Evolutionary conservation across 1,140 invertebrate species (phyloP).

Genomic region (Caenorhabditis latens): DNA sequence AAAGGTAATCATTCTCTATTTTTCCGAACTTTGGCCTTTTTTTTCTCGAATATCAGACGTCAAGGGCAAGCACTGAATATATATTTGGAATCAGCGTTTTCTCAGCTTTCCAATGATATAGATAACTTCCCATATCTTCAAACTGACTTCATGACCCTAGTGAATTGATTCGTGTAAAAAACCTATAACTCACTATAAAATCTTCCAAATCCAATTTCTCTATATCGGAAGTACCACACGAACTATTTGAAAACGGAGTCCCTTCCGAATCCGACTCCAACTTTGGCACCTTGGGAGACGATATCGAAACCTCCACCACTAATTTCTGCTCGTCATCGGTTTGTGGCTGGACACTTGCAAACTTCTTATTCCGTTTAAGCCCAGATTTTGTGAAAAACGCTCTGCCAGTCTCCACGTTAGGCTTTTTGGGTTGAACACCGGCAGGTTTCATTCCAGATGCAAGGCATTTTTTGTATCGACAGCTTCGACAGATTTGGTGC

Average conservation of each 20-base stretch:
- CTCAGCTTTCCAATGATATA: too few relatives aligned
- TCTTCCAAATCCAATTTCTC: neutral
- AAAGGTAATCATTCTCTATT: too few relatives aligned
- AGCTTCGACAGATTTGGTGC: slow-evolving; percentile 91
- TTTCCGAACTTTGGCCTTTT: too few relatives aligned
- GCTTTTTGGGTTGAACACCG: slow-evolving; percentile 80
- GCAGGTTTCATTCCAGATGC: slow-evolving; percentile 98
- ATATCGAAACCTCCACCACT: neutral
- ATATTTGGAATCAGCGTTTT: too few relatives aligned
- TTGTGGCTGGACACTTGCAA: slow-evolving; percentile 62
- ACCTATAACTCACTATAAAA: neutral
- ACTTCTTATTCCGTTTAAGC: slow-evolving; percentile 72
- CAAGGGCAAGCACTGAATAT: too few relatives aligned
- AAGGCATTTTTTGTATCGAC: slow-evolving; percentile 94
- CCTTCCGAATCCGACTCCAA: neutral
- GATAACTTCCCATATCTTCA: too few relatives aligned
- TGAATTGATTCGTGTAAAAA: too few relatives aligned
- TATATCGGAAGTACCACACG: neutral
- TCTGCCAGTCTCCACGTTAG: slow-evolving; percentile 55
- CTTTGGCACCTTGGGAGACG: neutral
- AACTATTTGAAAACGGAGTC: neutral
- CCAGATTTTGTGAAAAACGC: slow-evolving; percentile 75
- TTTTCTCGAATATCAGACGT: too few relatives aligned
- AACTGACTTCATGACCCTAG: too few relatives aligned
- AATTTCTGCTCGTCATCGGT: slow-evolving; percentile 49